Evolutionary conservation across 92 coral and sea anemone genomes (phyloP).

Genomic region (Plumapathes pennacea): DNA sequence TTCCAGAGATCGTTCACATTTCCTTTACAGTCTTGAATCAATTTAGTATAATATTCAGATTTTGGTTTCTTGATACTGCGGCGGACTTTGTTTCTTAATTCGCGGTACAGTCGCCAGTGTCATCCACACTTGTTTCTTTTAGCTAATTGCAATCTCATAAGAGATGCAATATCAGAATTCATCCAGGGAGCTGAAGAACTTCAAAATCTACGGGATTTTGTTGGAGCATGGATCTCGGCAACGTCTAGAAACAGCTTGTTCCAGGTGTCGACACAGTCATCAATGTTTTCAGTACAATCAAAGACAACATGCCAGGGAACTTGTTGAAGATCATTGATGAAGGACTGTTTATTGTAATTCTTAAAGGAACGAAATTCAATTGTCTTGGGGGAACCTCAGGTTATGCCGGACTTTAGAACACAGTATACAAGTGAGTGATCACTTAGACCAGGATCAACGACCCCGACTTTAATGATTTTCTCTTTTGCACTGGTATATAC

Average conservation of each 20-base stretch:
- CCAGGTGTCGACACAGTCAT: slow-evolving; percentile 29
- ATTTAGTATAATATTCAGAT: slow-evolving; percentile 21
- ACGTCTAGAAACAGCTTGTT: slow-evolving; percentile 33
- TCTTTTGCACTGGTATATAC: slow-evolving; percentile 11
- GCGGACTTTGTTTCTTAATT: slow-evolving; percentile 32
- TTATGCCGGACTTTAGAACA: slow-evolving; percentile 28
- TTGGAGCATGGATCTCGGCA: slow-evolving; percentile 32
- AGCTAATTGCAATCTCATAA: slow-evolving; percentile 7
- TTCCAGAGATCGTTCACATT: slow-evolving; percentile 25
- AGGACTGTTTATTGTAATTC: slow-evolving; percentile 13
- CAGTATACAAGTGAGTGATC: slow-evolving; percentile 40
- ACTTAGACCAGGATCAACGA: slow-evolving; percentile 24
- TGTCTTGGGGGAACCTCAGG: slow-evolving; percentile 24
- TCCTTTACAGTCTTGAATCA: slow-evolving; percentile 8
- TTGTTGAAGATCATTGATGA: slow-evolving; percentile 13
- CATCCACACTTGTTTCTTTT: not conserved
- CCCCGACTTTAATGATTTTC: slow-evolving; percentile 17
- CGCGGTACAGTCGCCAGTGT: slow-evolving; percentile 7
- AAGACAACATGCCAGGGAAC: slow-evolving; percentile 49
- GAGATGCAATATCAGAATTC: slow-evolving; percentile 7
- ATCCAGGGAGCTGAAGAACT: slow-evolving; percentile 29
- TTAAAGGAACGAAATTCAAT: slow-evolving; percentile 36
- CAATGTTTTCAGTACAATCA: slow-evolving; percentile 11
- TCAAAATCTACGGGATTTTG: slow-evolving; percentile 25
- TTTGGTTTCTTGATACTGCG: slow-evolving; percentile 18